Percentiles rank a stretch among this genome's conserved stretches.
phyloP scores from a whole-genome alignment of 2,888 invertebrate genomes.

The Ceriagrion tenellum region DNA sequence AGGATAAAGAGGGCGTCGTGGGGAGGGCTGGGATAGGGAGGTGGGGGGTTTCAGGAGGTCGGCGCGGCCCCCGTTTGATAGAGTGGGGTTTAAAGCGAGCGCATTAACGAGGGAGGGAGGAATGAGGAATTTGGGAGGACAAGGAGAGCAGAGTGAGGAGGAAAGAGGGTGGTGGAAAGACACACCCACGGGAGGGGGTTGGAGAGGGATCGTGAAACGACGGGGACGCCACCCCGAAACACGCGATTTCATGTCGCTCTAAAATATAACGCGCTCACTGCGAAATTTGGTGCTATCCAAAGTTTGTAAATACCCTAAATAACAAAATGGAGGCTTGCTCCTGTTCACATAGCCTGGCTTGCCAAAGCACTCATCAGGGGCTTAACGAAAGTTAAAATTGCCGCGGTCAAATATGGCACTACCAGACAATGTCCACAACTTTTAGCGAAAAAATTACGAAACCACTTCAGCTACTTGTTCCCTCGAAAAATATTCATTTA shows the following conservation, averaged over 20 bases:
- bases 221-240: background rate
- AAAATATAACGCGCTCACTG: background rate
- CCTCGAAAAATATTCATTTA: too few species aligned
- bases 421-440: too few species aligned
- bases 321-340: background rate
- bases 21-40: background rate
- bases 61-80: slow-evolving; percentile 55
- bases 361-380: background rate
- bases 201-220: background rate
- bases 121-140: slow-evolving; percentile 22
- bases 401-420: background rate
- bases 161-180: background rate
- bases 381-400: background rate
- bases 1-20: slow-evolving; percentile 37
- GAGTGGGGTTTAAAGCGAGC: slow-evolving; percentile 62
- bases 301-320: background rate
- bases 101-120: slow-evolving; percentile 58
- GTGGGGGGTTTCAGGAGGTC: background rate
- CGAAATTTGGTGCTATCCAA: background rate
- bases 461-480: too few species aligned
- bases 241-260: slow-evolving; percentile 31
- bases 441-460: too few species aligned
- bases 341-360: background rate
- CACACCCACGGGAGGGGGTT: background rate
- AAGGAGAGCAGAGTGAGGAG: background rate